phyloP scores from a whole-genome alignment of 64 coral and sea anemone genomes.

The Acropora tenuis region DNA sequence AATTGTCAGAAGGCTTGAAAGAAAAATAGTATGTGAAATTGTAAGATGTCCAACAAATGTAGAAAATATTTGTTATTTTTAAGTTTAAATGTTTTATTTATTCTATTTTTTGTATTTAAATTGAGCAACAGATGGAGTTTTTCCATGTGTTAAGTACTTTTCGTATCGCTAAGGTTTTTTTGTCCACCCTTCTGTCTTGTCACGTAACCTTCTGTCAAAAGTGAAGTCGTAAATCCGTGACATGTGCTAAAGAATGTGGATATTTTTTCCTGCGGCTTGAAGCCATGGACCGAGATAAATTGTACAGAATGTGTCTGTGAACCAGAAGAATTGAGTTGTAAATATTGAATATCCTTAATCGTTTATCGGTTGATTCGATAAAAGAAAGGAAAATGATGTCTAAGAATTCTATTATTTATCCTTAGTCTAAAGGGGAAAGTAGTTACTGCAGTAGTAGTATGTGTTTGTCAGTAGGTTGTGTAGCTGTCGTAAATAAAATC shows the following conservation, averaged over 20 bases:
- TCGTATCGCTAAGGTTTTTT: neutral
- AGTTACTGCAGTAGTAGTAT: neutral
- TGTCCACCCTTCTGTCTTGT: neutral
- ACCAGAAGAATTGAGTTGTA: slow-evolving; percentile 20
- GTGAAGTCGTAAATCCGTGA: neutral
- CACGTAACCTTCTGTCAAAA: neutral
- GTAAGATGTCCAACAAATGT: neutral
- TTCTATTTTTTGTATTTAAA: neutral
- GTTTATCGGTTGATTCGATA: neutral
- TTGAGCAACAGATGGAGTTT: neutral
- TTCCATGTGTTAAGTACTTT: neutral
- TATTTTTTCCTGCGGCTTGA: slow-evolving; percentile 22
- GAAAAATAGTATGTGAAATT: neutral
- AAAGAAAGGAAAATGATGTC: neutral
- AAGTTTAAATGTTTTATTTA: neutral
- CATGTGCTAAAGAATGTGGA: neutral
- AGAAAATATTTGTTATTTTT: neutral
- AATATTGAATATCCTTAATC: neutral
- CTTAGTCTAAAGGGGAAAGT: neutral
- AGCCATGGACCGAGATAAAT: slow-evolving; percentile 26
- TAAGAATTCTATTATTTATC: neutral
- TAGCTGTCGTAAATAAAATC: slow-evolving; percentile 9
- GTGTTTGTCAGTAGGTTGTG: slow-evolving; percentile 16
- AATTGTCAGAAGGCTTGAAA: neutral
- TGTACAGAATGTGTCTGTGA: slow-evolving; percentile 38